phyloP scores from a whole-genome alignment of 2,113 vertebrate genomes.

The Aptenodytes forsteri region DNA sequence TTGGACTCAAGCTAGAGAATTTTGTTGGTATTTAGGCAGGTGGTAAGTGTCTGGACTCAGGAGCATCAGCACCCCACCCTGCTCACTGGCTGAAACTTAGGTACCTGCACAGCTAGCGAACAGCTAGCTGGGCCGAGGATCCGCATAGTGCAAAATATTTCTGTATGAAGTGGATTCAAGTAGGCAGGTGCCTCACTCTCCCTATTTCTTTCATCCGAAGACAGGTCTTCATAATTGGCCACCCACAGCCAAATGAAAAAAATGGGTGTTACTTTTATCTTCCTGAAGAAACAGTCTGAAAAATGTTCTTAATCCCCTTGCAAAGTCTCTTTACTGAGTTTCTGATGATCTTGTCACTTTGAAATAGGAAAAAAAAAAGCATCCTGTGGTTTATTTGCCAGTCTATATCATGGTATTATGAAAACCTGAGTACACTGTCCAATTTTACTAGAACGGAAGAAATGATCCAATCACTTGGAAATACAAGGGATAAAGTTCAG shows the following conservation, averaged over 20 bases:
- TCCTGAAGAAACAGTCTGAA: neutral
- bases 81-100: neutral
- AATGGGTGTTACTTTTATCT: neutral
- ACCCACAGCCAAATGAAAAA: neutral
- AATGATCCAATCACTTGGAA: neutral
- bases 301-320: neutral
- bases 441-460: neutral
- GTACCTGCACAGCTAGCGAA: rapidly evolving
- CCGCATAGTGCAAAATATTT: neutral
- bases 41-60: neutral
- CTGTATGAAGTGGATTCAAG: neutral
- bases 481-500: neutral
- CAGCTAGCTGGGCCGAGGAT: neutral
- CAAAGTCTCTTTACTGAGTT: neutral
- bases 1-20: neutral
- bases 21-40: neutral
- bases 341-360: neutral
- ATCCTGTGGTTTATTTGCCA: neutral
- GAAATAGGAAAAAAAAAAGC: neutral
- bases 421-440: neutral
- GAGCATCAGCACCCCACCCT: neutral
- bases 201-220: neutral
- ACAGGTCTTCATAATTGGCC: neutral
- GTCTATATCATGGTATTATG: neutral
- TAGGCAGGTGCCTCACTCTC: neutral